phyloP scores from a whole-genome alignment of 2,797 vertebrate genomes.

The Ispidina picta region DNA sequence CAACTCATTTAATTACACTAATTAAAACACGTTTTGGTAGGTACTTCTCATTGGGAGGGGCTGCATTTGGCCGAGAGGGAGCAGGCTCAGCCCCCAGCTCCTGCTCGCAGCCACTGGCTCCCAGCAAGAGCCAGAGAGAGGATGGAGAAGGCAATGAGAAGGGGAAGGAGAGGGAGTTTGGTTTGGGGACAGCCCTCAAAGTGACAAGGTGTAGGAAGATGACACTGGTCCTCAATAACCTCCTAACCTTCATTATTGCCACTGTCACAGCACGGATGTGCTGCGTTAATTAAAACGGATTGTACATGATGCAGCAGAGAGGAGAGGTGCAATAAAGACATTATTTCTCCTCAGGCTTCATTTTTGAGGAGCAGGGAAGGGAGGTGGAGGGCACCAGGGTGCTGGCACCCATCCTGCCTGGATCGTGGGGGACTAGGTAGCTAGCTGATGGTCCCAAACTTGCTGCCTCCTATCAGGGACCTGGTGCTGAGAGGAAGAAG shows the following conservation, averaged over 20 bases:
- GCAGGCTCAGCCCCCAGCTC: neutral
- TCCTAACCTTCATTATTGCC: neutral
- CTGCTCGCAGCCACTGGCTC: rapidly evolving
- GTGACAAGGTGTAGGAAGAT: neutral
- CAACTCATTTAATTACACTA: neutral
- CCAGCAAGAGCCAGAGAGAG: neutral
- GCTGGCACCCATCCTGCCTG: neutral
- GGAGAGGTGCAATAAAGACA: neutral
- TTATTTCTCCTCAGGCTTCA: neutral
- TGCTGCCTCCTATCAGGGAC: neutral
- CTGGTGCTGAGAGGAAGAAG: neutral
- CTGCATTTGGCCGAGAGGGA: rapidly evolving
- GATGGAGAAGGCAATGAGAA: neutral
- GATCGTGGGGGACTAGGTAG: neutral
- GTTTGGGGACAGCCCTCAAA: neutral
- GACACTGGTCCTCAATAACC: neutral
- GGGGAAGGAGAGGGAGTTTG: neutral
- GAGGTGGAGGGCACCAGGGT: neutral
- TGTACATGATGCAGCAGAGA: neutral
- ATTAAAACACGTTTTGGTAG: neutral
- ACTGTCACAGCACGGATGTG: neutral
- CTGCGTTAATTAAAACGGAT: neutral
- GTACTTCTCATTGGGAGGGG: neutral
- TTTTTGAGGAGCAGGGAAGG: neutral
- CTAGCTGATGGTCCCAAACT: neutral